phyloP scores from a whole-genome alignment of 37 sponge, comb jelly and placozoan species.

The Beroe ovata region DNA sequence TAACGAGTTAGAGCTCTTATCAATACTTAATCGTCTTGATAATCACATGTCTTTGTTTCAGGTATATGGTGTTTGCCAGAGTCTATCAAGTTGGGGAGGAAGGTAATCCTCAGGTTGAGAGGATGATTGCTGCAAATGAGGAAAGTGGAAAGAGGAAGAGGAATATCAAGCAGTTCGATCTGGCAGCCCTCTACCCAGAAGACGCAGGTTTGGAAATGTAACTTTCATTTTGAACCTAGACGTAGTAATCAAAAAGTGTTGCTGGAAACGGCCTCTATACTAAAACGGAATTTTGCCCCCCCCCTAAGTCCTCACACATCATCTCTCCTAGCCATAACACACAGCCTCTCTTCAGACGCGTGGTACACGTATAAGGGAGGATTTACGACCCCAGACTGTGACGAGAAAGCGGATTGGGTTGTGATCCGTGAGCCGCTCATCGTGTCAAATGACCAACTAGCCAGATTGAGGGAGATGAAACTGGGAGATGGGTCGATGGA shows the following conservation, averaged over 20 bases:
- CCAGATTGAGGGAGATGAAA: background rate
- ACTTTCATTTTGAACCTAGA: too few relatives aligned
- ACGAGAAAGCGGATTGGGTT: slow-evolving; percentile 8
- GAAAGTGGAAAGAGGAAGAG: background rate
- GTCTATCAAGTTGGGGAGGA: background rate
- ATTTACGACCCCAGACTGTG: slow-evolving; percentile 16
- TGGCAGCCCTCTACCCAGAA: background rate
- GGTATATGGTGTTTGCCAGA: background rate
- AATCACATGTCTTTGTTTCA: too few relatives aligned
- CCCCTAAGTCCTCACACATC: too few relatives aligned
- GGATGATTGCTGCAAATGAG: background rate
- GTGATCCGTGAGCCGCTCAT: background rate
- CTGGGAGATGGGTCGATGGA: background rate
- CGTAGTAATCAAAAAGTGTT: too few relatives aligned
- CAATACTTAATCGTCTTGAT: too few relatives aligned
- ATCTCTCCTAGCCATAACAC: too few relatives aligned
- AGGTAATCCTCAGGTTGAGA: background rate
- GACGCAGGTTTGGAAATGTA: background rate
- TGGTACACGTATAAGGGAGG: slow-evolving; percentile 9
- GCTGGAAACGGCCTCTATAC: too few relatives aligned
- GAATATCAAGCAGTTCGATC: background rate
- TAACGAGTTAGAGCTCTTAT: too few relatives aligned
- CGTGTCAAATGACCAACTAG: background rate
- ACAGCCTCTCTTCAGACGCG: background rate
- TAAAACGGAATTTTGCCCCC: too few relatives aligned